Evolutionary conservation across 2,113 vertebrate species (phyloP).

Genomic region (Galbula dea): DNA sequence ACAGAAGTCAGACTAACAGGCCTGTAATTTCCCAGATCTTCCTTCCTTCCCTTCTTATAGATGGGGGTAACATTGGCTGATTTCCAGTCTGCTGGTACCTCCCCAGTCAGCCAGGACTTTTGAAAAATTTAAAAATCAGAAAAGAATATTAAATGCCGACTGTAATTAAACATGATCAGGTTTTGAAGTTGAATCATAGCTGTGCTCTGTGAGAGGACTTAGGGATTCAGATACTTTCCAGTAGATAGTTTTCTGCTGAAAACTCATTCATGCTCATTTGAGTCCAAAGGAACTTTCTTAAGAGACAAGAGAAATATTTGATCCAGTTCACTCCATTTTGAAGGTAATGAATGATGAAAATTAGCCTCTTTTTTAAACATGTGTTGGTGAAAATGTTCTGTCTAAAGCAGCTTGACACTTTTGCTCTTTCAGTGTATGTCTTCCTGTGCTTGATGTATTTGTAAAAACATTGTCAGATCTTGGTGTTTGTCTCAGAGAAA

Average conservation of each 20-base stretch:
- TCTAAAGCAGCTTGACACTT: background rate
- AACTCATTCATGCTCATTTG: background rate
- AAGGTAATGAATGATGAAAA: background rate
- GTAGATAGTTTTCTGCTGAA: background rate
- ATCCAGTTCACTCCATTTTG: background rate
- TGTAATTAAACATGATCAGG: background rate
- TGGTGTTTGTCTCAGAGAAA: background rate
- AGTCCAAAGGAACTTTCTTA: background rate
- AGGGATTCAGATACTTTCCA: background rate
- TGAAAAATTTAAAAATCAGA: background rate
- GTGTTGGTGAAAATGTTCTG: background rate
- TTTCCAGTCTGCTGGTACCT: too few species aligned
- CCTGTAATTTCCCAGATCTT: too few species aligned
- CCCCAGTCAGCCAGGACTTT: too few species aligned
- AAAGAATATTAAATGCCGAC: background rate
- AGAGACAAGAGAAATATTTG: background rate
- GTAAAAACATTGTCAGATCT: background rate
- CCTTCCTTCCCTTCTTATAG: too few species aligned
- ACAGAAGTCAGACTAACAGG: too few species aligned
- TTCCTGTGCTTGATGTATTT: background rate
- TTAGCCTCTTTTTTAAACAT: background rate
- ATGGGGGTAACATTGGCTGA: too few species aligned
- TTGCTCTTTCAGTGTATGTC: background rate
- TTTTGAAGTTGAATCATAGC: background rate
- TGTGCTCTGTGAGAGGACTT: background rate